Base-by-base conservation (phyloP, 2,113 vertebrate genomes). In the Narcine bancroftii region DNA sequence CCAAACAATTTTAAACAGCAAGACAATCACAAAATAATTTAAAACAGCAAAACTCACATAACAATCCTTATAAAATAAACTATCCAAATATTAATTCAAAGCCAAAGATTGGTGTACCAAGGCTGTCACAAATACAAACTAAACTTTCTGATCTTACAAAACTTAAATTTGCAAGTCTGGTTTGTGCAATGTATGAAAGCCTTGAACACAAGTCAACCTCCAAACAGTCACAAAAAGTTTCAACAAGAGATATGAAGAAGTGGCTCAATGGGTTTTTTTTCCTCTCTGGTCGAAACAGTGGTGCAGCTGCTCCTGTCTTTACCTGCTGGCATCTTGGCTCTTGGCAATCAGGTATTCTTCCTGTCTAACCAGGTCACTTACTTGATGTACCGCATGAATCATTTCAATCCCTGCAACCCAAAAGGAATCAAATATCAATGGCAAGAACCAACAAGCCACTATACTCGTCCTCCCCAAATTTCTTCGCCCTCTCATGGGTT, bases 281-380 rank as follows among this genome's bases (percentile, higher is more conserved):
- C 19, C 17, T 29, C 81, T 36, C 19, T 6, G 15, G 33, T n/a
- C n/a, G n/a, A n/a, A n/a, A 33, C 0, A 53, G 29, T 33, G 9
- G 29, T 53, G 45, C 45, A 50, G 10, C 45, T 79, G 26, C 26
- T 81, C 45, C 26, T 33, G 19, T 63, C 6, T 60, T 87, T 87
- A 87, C 81, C 81, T 60, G 81, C 81, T 36, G 81, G 53, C 81
- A 87, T 87, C 33, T 33, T 87, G 81, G 81, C 53, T 15, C 53
- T 56, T 21, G 53, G 33, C 13, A 87, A 85, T 36, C 50, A 33
- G n/a, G 29, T 17, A 85, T 11, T 63, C 33, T 47, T 53, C 2
- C 81, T 21, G 33, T 56, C 53, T 11, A 60, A 60, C 81, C 36
- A 87, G 47, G 29, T 10, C 53, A 36, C 19, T 87, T 60, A 63